Percentiles rank a stretch among this genome's conserved stretches.
Evolutionary conservation across 2,888 invertebrate genomes (phyloP).

Genomic region (Pachycephus smyrnensis): DNA sequence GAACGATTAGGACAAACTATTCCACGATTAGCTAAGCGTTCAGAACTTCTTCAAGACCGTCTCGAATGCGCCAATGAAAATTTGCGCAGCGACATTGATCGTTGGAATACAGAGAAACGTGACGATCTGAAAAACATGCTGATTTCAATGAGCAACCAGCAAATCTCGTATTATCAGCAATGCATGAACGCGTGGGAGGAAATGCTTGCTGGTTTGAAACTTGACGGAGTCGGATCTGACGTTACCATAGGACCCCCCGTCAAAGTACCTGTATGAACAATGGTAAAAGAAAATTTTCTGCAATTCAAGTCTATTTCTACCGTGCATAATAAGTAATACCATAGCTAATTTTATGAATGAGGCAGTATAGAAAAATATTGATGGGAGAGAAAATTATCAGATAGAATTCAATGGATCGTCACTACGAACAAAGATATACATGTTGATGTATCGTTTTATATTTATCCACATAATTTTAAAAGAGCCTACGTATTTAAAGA

Average conservation of each 20-base stretch:
- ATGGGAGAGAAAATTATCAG: neutral
- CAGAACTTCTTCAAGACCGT: conserved; percentile 72
- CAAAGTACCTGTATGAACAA: conserved; percentile 45
- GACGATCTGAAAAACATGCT: conserved; percentile 74
- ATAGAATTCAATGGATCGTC: neutral
- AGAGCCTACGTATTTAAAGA: neutral
- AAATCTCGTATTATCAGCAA: conserved; percentile 76
- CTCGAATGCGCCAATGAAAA: conserved; percentile 78
- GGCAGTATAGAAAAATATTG: neutral
- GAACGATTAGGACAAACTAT: conserved; percentile 65
- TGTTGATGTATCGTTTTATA: neutral
- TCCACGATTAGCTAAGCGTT: conserved; percentile 69
- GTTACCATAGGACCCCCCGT: conserved; percentile 41
- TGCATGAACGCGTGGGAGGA: conserved; percentile 72
- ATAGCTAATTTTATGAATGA: neutral
- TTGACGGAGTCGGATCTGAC: conserved; percentile 51
- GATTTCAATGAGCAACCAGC: conserved; percentile 73
- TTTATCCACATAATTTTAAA: neutral
- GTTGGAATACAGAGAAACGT: conserved; percentile 77
- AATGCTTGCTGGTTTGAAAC: conserved; percentile 61
- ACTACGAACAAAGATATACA: neutral
- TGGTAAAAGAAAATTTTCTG: neutral
- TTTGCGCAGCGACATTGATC: conserved; percentile 75
- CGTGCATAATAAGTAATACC: neutral
- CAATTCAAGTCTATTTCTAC: neutral